These are phyloP conservation scores for Rotaria magnacalcarata DNA, from an alignment of 2,888 invertebrate genomes.

Conservation along the genomic window DNA sequence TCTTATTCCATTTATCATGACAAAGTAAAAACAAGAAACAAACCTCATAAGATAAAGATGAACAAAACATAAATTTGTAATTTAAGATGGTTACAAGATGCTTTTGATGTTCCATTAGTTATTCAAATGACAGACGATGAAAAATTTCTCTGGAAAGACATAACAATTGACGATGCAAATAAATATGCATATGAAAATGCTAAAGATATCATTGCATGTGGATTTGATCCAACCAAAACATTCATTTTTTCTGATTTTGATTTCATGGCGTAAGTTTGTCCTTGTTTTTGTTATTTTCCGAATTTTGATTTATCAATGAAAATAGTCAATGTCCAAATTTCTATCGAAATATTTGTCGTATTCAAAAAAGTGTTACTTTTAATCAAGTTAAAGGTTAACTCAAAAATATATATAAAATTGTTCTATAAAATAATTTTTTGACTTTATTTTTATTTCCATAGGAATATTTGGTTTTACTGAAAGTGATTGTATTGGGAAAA, in stretches of 20 bases:
- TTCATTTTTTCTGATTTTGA: constrained; percentile 92
- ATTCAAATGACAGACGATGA: constrained; percentile 98
- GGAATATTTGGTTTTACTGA: constrained; percentile 91
- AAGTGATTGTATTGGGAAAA: constrained; percentile 90
- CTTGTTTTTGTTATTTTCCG: background rate
- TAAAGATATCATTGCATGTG: constrained; percentile 93
- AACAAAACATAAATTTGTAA: background rate
- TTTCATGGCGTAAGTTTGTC: constrained; percentile 76
- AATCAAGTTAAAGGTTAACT: constrained; percentile 73
- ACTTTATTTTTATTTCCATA: background rate
- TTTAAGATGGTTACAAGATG: constrained; percentile 85
- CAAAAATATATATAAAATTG: background rate
- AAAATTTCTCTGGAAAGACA: constrained; percentile 90
- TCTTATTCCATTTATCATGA: constrained; percentile 90
- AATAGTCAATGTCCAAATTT: constrained; percentile 46
- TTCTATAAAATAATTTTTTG: no score
- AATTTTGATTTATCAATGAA: background rate
- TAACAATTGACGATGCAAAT: constrained; percentile 79
- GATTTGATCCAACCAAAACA: constrained; percentile 85
- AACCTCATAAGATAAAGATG: no score
- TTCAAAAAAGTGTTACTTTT: constrained; percentile 77
- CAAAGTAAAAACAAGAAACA: constrained; percentile 67
- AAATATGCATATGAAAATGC: constrained; percentile 81
- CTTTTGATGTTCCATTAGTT: constrained; percentile 86
- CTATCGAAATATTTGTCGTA: constrained; percentile 45